Evolutionary conservation across 2,797 vertebrate species (phyloP), one percentile per base, ranked within the genome.

Genomic region (Hoplostethus atlanticus): DNA sequence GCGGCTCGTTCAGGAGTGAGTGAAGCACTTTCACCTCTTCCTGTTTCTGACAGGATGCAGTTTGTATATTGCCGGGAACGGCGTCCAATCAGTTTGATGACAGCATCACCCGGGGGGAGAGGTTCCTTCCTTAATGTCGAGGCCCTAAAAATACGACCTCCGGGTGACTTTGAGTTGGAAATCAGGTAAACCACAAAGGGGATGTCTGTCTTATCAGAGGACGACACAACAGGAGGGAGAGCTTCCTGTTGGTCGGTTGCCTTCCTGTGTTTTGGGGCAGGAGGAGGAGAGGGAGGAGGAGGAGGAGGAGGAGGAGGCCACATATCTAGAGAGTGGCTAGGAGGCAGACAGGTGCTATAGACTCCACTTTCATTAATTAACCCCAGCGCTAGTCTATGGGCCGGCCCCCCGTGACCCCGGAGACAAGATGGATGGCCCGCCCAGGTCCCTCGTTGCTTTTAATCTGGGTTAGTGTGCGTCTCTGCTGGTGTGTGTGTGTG

Each of bases 341-440:
- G 56, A 44, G 68, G 60, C 72, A 75, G 86, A 86, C 90, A 94
- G 93, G 91, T 93, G 90, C 90, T 62, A 67, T 70, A 85, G 84
- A 87, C 85, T 83, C 82, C 89, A 91, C 87, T 93, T 93, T 91
- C 86, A 90, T 93, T 93, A 91, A 93, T 92, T 94, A 93, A 93
- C 93, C 91, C 82, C 16, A 77, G 66, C 83, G 82, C 81, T 79
- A 68, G 84, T 89, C 81, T 83, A 70, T 85, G 58, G 76, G 83
- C 74, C 47, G 42, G 47, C 71, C 79, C 68, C 66, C 68, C 8
- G 11, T 91, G 92, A 93, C 93, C 93, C 85, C 73, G 0, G 64
- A 85, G 87, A 89, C 86, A 82, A 90, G 91, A 93, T 91, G 73
- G 87, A 94, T 89, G 87, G 74, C 78, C 63, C 68, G 44, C 56